Conservation (phyloP, 2,888 invertebrate species). For the Drepanosiphum platanoidis region DNA sequence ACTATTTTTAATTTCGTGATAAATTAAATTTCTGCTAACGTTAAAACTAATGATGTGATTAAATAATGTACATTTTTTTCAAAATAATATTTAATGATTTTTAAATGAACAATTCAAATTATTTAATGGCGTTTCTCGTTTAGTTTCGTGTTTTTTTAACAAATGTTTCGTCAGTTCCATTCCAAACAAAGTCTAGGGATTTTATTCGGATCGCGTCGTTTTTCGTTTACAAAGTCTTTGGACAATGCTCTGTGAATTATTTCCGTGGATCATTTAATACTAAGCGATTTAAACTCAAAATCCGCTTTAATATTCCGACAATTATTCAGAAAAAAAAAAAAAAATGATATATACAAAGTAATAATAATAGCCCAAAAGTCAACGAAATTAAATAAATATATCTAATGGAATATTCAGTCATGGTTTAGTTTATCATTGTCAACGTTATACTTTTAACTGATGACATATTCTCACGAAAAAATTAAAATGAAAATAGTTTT, state of each 20-base stretch:
- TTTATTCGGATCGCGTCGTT: background rate
- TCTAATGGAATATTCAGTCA: background rate
- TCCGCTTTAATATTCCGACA: background rate
- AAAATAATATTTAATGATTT: background rate
- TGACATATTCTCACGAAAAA: background rate
- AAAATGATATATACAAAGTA: no score
- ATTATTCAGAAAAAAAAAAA: conserved; percentile 11
- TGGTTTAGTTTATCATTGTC: background rate
- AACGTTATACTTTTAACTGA: background rate
- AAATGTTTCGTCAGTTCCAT: background rate
- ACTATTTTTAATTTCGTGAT: no score
- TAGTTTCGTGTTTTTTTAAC: conserved; percentile 18
- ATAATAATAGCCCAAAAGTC: no score
- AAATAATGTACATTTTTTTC: no score
- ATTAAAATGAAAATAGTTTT: conserved; percentile 17
- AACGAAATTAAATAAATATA: conserved; percentile 17
- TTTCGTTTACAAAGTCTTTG: background rate
- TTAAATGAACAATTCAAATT: background rate
- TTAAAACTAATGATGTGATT: no score
- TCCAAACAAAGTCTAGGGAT: background rate
- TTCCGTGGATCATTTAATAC: background rate
- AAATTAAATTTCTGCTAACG: no score
- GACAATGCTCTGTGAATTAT: conserved; percentile 18
- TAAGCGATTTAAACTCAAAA: background rate
- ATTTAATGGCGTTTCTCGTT: background rate